Percentiles rank a stretch among this genome's conserved stretches.
Evolutionary conservation across 2,797 vertebrate species (phyloP).

Genomic region (Prunella strophiata): DNA sequence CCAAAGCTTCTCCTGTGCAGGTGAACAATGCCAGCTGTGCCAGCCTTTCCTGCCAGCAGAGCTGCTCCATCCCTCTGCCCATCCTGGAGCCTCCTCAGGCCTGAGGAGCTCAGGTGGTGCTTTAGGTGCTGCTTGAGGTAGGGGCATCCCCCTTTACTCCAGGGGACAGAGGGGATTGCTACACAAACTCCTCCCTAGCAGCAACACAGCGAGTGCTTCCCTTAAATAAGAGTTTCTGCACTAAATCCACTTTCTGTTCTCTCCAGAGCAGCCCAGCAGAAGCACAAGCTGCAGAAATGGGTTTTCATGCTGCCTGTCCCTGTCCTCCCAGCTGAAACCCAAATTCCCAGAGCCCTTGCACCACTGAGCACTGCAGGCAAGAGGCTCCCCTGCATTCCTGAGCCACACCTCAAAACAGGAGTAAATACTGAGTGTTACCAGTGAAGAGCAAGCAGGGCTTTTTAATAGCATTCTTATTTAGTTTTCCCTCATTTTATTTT

Average conservation of each 20-base stretch:
- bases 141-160: background rate
- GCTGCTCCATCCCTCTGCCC: background rate
- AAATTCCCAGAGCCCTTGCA: background rate
- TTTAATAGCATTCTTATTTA: background rate
- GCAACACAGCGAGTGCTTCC: background rate
- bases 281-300: background rate
- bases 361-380: too few relatives aligned
- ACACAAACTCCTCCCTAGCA: rapidly evolving
- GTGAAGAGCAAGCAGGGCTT: background rate
- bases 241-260: background rate
- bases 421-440: background rate
- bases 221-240: background rate
- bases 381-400: background rate
- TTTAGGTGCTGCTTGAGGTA: background rate
- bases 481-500: background rate
- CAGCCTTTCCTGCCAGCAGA: background rate
- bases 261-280: background rate
- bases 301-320: background rate
- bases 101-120: background rate
- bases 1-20: background rate
- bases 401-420: background rate
- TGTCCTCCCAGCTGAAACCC: background rate
- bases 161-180: background rate
- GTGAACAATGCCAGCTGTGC: background rate
- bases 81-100: background rate